Percentiles rank a stretch among this genome's conserved stretches.
phyloP scores from a whole-genome alignment of 1,140 invertebrate species.

The Drosophila equinoxialis region DNA sequence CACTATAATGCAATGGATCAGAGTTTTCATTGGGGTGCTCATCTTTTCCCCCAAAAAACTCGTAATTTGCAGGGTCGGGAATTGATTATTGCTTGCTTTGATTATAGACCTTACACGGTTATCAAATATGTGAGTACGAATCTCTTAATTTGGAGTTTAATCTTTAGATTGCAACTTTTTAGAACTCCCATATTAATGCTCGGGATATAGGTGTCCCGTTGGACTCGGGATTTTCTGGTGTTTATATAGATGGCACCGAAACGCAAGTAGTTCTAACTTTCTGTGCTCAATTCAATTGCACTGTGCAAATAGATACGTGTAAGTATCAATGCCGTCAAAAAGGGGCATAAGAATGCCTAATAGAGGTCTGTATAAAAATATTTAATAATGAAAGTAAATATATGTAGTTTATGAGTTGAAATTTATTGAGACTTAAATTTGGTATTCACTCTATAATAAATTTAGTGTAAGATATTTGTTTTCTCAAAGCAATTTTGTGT shows the following conservation, averaged over 20 bases:
- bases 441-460: no score
- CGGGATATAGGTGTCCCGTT: conserved; percentile 32
- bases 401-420: no score
- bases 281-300: conserved; percentile 70
- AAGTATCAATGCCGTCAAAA: conserved; percentile 23
- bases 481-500: no score
- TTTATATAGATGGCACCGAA: conserved; percentile 72
- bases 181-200: conserved; percentile 40
- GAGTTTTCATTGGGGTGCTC: conserved; percentile 27
- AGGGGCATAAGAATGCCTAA: no score
- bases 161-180: neutral
- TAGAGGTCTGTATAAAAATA: no score
- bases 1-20: conserved; percentile 29
- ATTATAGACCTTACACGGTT: conserved; percentile 68
- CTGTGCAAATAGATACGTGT: conserved; percentile 71
- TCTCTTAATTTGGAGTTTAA: no score
- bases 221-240: conserved; percentile 15
- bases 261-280: conserved; percentile 60
- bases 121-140: conserved; percentile 59
- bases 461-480: no score
- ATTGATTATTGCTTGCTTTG: conserved; percentile 60
- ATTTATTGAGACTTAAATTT: no score
- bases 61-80: conserved; percentile 64
- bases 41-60: conserved; percentile 65
- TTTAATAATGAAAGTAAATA: no score